Evolutionary conservation across 2,113 vertebrate species (phyloP).

Genomic region (Phrynosoma platyrhinos): DNA sequence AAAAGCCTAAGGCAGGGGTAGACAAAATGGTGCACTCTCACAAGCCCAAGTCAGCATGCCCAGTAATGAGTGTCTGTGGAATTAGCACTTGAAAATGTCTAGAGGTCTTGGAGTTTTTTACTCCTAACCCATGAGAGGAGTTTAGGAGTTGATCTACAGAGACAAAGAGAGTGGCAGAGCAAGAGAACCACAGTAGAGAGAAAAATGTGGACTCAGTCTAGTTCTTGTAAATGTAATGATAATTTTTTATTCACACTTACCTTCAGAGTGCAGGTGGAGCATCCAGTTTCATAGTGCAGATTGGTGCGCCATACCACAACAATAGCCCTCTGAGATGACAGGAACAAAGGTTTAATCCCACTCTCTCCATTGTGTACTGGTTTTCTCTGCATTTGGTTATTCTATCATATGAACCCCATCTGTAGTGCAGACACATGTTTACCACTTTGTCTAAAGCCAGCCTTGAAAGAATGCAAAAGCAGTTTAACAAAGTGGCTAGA

Average conservation of each 20-base stretch:
- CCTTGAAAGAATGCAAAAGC: neutral
- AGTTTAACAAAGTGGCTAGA: neutral
- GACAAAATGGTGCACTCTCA: too few species aligned
- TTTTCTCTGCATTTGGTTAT: neutral
- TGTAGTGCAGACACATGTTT: neutral
- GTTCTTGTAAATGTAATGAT: neutral
- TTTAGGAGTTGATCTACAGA: neutral
- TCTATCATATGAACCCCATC: neutral
- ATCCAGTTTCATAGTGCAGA: too few species aligned
- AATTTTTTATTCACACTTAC: neutral
- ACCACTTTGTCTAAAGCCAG: neutral
- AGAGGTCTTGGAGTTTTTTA: too few species aligned
- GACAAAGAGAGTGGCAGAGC: neutral
- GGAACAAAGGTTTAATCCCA: neutral
- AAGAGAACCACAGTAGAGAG: neutral
- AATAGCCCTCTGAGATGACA: neutral
- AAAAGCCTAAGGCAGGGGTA: neutral
- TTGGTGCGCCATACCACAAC: neutral
- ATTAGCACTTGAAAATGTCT: too few species aligned
- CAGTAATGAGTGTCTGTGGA: too few species aligned
- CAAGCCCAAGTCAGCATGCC: too few species aligned
- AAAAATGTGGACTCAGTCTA: neutral
- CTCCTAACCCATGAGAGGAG: too few species aligned
- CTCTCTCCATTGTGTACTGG: neutral
- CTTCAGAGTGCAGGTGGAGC: neutral